phyloP scores from a whole-genome alignment of 2,113 vertebrate genomes.

The Cynocephalus volans region DNA sequence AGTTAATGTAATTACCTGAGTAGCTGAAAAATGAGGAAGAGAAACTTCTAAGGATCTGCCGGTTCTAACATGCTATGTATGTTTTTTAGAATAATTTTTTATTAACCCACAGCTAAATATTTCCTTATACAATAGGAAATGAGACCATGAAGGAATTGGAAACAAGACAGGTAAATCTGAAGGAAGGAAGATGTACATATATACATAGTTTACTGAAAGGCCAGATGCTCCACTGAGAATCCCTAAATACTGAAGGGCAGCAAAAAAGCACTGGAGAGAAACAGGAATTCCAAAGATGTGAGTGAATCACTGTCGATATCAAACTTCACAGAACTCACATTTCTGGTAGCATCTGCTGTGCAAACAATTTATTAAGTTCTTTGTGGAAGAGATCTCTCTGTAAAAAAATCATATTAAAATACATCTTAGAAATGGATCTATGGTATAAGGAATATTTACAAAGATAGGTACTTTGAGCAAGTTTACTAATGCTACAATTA shows the following conservation, averaged over 20 bases:
- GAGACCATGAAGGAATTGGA: not conserved
- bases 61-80: not conserved
- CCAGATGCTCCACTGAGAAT: not conserved
- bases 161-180: not conserved
- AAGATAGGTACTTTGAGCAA: conserved; percentile 1
- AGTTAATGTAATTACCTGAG: not conserved
- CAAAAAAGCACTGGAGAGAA: not conserved
- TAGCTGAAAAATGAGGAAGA: not conserved
- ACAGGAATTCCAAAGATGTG: not conserved
- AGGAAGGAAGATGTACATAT: not conserved
- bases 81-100: not conserved
- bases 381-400: not conserved
- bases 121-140: not conserved
- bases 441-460: not conserved
- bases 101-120: not conserved
- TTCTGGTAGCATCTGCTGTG: not conserved
- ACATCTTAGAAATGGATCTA: conserved; percentile 29
- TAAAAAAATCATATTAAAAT: conserved; percentile 3
- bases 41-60: not conserved
- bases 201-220: not conserved
- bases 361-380: not conserved
- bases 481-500: conserved; percentile 43
- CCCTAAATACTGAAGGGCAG: not conserved
- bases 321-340: not conserved
- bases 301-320: not conserved